Evolutionary conservation across 2,113 vertebrate species (phyloP), one percentile per base, ranked within the genome.

Genomic region (Entomyzon cyanotis): DNA sequence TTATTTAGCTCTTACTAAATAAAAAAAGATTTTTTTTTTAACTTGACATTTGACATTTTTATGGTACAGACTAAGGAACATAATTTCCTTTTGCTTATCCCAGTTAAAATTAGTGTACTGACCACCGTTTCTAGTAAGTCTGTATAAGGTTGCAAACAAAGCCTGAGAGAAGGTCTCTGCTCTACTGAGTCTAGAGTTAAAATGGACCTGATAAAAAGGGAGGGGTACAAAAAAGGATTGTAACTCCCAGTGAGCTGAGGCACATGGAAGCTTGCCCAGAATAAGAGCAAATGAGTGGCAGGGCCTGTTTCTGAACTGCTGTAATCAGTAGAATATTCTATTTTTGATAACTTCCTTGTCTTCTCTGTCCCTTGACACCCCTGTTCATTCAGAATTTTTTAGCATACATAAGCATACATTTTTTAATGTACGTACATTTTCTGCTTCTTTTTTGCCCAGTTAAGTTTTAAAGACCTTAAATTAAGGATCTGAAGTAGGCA

Each of bases 351-450:
- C 74, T 91, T 91, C 93, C 87, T 95, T 95, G 84, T 97, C 88
- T 96, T 92, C 73, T 87, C 37, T 88, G 73, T 93, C 94, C 93
- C 94, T 95, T 92, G 83, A 83, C 86, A 84, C 60, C 44, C 35
- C 35, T 0, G 1, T 87, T 91, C 88, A 88, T 89, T 87, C 84
- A 92, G 94, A 96, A 96, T 90, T 95, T 94, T 94, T 96, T 95
- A 95, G 94, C 96, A 95, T 96, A 92, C 58, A 91, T 95, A 96
- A 95, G 95, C 89, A 93, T 96, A 94, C 41, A 92, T 93, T 93
- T 96, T 83, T n/a, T 35, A 78, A 64, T 5, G 0, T 67, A 62
- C 64, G 28, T 94, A 82, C 39, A 62, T 83, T 90, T 94, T 89
- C 64, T 71, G 44, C 52, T 90, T 74, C 85, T 87, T 84, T 87